Conservation (phyloP, 1,140 invertebrate species). For the Drosophila pandora region DNA sequence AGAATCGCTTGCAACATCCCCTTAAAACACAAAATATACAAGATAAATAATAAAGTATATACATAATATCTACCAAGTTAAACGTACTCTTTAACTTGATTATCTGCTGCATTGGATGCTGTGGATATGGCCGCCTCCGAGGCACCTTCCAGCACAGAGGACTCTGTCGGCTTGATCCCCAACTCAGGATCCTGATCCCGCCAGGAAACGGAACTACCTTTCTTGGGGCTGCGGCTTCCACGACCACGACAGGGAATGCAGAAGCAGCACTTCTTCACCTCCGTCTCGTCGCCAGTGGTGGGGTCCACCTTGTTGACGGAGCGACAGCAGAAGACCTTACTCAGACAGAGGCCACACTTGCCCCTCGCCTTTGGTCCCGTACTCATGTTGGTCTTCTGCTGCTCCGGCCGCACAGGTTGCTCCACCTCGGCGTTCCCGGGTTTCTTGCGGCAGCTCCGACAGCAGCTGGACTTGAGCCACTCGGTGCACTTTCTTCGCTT, state of each 20-base stretch:
- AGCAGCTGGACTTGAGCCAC: slow-evolving; percentile 72
- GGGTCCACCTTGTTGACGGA: slow-evolving; percentile 80
- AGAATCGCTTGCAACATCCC: slow-evolving; percentile 77
- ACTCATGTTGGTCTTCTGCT: slow-evolving; percentile 48
- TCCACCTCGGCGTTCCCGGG: not conserved
- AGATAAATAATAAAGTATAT: not conserved
- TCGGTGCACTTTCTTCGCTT: slow-evolving; percentile 66
- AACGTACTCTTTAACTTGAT: slow-evolving; percentile 53
- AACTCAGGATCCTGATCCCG: slow-evolving; percentile 78
- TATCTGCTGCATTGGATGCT: slow-evolving; percentile 42
- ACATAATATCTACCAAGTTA: not conserved
- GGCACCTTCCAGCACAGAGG: slow-evolving; percentile 74
- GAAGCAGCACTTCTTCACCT: slow-evolving; percentile 74
- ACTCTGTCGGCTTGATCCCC: slow-evolving; percentile 71
- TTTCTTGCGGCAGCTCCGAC: slow-evolving; percentile 65
- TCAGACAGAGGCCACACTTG: slow-evolving; percentile 72
- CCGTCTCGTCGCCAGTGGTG: slow-evolving; percentile 73
- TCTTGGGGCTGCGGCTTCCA: slow-evolving; percentile 43
- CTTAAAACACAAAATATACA: slow-evolving; percentile 26
- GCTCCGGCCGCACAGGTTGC: slow-evolving; percentile 9
- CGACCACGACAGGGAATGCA: slow-evolving; percentile 77
- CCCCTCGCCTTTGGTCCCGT: slow-evolving; percentile 49
- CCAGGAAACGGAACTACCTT: slow-evolving; percentile 73
- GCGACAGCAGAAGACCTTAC: slow-evolving; percentile 81
- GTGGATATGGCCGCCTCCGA: slow-evolving; percentile 49